A percentile compares a stretch with the other conserved stretches of the same genome.
Conservation (phyloP, 2,888 invertebrate species). For the Parnassius smintheus region DNA sequence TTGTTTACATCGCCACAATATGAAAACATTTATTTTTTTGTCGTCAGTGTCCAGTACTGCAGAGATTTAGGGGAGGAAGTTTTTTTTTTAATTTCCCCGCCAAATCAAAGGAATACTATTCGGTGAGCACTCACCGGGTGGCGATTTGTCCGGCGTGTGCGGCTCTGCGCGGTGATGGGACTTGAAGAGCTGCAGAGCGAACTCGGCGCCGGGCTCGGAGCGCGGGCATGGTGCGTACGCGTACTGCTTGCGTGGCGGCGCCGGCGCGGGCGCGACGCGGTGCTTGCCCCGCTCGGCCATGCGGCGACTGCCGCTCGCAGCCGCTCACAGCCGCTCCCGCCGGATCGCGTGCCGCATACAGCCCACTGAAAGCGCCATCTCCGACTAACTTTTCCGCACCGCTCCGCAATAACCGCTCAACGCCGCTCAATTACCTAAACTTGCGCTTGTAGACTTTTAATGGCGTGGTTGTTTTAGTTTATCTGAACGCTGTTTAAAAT, state of each 20-base stretch:
- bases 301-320: conserved; percentile 66
- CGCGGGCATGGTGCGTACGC: conserved; percentile 76
- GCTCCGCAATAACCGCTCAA: background rate
- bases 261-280: conserved; percentile 76
- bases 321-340: conserved; percentile 37
- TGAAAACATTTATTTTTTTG: too few relatives aligned
- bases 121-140: conserved; percentile 52
- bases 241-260: conserved; percentile 73
- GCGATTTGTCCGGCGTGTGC: conserved; percentile 57
- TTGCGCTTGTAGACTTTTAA: background rate
- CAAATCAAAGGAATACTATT: conserved; percentile 26
- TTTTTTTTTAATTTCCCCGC: conserved; percentile 33
- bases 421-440: background rate
- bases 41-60: too few relatives aligned
- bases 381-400: background rate
- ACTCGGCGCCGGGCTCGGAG: conserved; percentile 75
- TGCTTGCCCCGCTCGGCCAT: conserved; percentile 77
- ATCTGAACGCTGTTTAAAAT: conserved; percentile 1
- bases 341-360: conserved; percentile 27
- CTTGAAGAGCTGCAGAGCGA: conserved; percentile 61
- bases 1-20: too few relatives aligned
- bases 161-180: conserved; percentile 46
- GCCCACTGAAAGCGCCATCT: background rate
- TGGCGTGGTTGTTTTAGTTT: background rate
- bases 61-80: too few relatives aligned